Percentiles rank a stretch among this genome's conserved stretches.
Conservation (phyloP, 2,888 invertebrate genomes). For the Trichogramma dendrolimi region DNA sequence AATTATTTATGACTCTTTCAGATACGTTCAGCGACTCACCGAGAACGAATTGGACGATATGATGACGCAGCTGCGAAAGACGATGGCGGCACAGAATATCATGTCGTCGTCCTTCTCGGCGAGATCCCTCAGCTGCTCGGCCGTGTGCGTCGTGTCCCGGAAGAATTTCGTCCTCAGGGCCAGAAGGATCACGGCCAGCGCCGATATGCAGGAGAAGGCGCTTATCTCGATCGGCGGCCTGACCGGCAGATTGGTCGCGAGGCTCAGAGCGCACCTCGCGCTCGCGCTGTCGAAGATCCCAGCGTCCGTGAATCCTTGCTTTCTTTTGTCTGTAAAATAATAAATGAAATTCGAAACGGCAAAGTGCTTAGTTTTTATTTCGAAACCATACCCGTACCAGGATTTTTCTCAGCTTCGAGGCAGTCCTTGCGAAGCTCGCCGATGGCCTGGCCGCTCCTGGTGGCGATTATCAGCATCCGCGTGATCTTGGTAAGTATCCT, state of each 20-base stretch:
- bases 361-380: neutral
- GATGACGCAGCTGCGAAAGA: conserved; percentile 47
- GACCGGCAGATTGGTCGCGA: conserved; percentile 46
- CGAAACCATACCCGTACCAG: conserved; percentile 35
- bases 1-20: neutral
- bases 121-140: conserved; percentile 35
- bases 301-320: conserved; percentile 47
- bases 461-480: conserved; percentile 42
- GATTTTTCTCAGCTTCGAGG: conserved; percentile 42
- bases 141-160: conserved; percentile 37
- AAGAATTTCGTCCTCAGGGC: conserved; percentile 45
- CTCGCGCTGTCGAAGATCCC: conserved; percentile 40
- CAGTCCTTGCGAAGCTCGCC: conserved; percentile 41
- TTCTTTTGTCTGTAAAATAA: conserved; percentile 41
- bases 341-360: neutral
- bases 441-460: conserved; percentile 41
- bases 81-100: conserved; percentile 43
- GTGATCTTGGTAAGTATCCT: conserved; percentile 47
- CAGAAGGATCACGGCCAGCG: conserved; percentile 43
- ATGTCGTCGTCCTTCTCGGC: conserved; percentile 35
- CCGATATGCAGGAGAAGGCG: conserved; percentile 48
- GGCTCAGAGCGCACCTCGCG: conserved; percentile 43
- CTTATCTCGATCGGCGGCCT: conserved; percentile 46
- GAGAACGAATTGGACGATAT: conserved; percentile 50
- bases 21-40: conserved; percentile 32